Evolutionary conservation across 2,888 invertebrate species (phyloP).

Genomic region (Ctena decussata): DNA sequence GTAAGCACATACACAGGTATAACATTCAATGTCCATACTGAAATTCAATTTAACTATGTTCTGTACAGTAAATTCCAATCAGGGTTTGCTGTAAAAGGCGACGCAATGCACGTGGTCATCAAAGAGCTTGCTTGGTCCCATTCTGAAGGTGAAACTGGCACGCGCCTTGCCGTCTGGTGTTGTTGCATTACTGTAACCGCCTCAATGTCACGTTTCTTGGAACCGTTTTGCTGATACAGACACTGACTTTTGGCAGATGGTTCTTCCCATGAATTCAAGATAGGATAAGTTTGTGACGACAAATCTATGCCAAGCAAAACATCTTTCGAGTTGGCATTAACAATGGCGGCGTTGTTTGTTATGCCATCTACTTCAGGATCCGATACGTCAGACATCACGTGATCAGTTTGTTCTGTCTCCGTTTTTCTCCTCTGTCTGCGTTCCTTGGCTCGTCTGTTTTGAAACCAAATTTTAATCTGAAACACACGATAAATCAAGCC

Average conservation of each 20-base stretch:
- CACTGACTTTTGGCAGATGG: neutral
- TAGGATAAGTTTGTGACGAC: neutral
- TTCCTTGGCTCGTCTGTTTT: constrained; percentile 20
- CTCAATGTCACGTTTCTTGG: neutral
- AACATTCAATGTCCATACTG: too few relatives aligned
- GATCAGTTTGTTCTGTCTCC: neutral
- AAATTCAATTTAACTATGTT: neutral
- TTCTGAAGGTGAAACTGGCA: neutral
- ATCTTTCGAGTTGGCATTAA: neutral
- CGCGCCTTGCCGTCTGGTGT: neutral
- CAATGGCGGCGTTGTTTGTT: neutral
- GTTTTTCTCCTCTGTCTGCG: neutral
- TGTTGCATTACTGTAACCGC: neutral
- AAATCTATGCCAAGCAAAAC: neutral
- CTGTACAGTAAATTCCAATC: neutral
- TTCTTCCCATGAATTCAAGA: neutral
- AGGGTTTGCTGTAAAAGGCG: neutral
- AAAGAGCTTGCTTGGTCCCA: neutral
- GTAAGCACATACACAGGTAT: too few relatives aligned
- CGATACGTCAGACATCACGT: neutral
- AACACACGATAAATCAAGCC: too few relatives aligned
- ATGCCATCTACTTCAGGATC: neutral
- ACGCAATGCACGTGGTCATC: neutral
- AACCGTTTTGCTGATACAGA: neutral
- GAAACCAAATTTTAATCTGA: constrained; percentile 39